Base-by-base conservation (phyloP, 2,888 invertebrate genomes). In the Ophonus ardosiacus region DNA sequence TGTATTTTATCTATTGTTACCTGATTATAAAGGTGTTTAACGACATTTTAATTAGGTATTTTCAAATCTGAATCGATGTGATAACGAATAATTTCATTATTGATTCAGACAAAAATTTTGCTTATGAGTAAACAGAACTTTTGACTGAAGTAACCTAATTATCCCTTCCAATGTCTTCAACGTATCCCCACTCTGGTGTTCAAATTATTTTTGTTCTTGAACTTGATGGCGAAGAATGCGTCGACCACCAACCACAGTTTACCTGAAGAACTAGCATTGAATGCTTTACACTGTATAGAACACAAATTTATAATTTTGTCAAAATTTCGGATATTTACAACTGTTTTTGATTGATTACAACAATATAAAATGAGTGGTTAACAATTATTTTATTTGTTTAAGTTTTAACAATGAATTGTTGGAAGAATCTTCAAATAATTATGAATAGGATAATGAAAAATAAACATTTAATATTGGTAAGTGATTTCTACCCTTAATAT, bases 121-220 rank as follows among this genome's bases (percentile, higher is more conserved):
- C n/a, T n/a, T n/a, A n/a, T n/a, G n/a, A n/a, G n/a, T n/a, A n/a
- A 51, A 51, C 43, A 51, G 43, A 51, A 51, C 43, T 51, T 51
- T 68, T 68, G 68, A 68, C 68, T 15, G 40, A 68, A 74, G 57
- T 78, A 84, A 84, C 63, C 63, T 51, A 63, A 78, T 84, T 84
- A 84, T 63, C 84, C 84, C 84, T 24, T 51, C 84, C 56, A 63
- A 10, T 0, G 8, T 65, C 13, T 61, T 65, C 84, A 63, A 10
- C 2, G 8, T 65, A 17, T 61, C 78, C 84, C 84, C 84, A 63
- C 84, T 59, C 63, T 43, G 15, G 51, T 81, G 15, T 59, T 83
- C 61, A 84, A 65, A 78, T 56, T 38, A 83, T 83, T 83, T 83
- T 84, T 74, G 84, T 84, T 78, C 84, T 74, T 78, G 61, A 83